These are phyloP conservation scores for Parnassius orleans DNA, from an alignment of 2,888 invertebrate genomes.

Conservation along the genomic window DNA sequence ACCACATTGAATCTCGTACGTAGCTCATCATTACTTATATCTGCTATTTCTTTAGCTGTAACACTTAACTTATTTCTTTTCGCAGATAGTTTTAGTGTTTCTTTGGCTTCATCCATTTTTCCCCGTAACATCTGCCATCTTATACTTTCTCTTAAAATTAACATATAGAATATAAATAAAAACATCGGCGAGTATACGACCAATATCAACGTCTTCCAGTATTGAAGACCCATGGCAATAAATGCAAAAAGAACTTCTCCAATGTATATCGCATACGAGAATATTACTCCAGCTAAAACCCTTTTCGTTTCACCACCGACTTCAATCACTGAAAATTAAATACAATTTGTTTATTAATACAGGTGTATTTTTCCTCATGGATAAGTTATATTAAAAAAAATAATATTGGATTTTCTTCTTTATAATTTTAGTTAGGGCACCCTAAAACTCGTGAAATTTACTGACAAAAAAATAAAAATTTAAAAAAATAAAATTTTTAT, in stretches of 20 bases:
- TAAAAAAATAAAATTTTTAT: neutral
- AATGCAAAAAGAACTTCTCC: conserved; percentile 62
- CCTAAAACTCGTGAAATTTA: too few relatives aligned
- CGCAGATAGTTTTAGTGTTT: conserved; percentile 47
- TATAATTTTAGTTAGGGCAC: too few relatives aligned
- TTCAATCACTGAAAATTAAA: conserved; percentile 59
- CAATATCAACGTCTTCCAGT: conserved; percentile 60
- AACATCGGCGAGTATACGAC: conserved; percentile 54
- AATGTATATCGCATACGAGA: conserved; percentile 59
- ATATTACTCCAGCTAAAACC: conserved; percentile 58
- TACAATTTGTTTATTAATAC: too few relatives aligned
- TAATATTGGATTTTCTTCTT: too few relatives aligned
- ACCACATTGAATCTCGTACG: conserved; percentile 51
- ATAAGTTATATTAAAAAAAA: too few relatives aligned
- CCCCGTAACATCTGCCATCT: conserved; percentile 65
- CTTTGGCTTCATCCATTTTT: conserved; percentile 51
- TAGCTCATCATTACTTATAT: conserved; percentile 50
- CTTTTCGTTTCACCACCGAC: conserved; percentile 62
- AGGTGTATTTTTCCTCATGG: too few relatives aligned
- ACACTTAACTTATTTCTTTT: conserved; percentile 54
- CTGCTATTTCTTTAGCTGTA: conserved; percentile 48
- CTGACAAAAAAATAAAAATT: too few relatives aligned
- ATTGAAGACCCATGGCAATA: conserved; percentile 54
- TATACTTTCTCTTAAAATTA: conserved; percentile 56
- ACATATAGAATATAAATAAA: conserved; percentile 47